Percentiles rank a stretch among this genome's conserved stretches.
phyloP scores from a whole-genome alignment of 2,113 vertebrate species.

The Podiceps cristatus region DNA sequence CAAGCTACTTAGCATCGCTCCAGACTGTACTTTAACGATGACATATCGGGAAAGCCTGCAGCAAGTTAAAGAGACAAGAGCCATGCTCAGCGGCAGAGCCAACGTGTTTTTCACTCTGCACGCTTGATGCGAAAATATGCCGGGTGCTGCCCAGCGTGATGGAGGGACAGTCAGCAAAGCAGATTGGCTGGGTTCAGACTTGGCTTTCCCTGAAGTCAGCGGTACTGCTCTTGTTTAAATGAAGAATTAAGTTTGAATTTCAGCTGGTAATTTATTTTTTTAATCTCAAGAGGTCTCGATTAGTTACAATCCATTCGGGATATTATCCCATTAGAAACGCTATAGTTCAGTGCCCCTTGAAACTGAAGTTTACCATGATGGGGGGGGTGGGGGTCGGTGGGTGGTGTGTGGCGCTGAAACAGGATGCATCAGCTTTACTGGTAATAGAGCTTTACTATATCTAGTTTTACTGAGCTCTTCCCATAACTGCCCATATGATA shows the following conservation, averaged over 20 bases:
- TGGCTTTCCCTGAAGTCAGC: neutral
- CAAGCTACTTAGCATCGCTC: neutral
- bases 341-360: neutral
- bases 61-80: neutral
- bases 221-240: neutral
- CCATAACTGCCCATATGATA: neutral
- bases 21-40: neutral
- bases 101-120: accelerated
- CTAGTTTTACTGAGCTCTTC: neutral
- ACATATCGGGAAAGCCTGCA: neutral
- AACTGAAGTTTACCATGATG: neutral
- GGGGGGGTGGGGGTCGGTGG: no score
- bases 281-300: neutral
- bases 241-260: neutral
- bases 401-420: neutral
- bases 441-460: neutral
- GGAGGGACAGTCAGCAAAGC: neutral
- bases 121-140: neutral
- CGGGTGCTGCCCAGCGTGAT: accelerated
- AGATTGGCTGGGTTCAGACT: accelerated
- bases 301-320: accelerated
- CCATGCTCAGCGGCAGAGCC: neutral
- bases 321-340: neutral
- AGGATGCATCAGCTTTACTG: neutral
- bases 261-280: neutral